Conservation (phyloP, 2,113 vertebrate species). For the Delphinus delphis region DNA sequence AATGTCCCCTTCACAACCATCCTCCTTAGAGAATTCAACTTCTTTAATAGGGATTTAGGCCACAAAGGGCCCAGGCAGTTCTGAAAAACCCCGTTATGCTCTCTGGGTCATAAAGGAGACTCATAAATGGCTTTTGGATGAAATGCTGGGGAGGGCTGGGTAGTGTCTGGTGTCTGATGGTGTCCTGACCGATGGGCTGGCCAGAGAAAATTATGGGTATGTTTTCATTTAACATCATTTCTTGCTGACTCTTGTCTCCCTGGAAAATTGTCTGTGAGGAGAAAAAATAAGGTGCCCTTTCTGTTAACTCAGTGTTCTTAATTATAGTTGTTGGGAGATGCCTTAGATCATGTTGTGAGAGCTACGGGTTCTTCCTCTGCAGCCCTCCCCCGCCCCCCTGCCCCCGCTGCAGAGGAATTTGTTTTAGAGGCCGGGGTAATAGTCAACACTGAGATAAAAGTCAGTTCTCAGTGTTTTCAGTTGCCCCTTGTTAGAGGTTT, state of each 20-base stretch:
- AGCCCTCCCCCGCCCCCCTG: too few species aligned
- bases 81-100: background rate
- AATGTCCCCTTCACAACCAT: background rate
- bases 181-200: background rate
- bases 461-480: background rate
- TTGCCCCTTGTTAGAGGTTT: background rate
- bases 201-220: background rate
- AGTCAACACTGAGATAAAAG: slow-evolving; percentile 16
- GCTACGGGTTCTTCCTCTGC: slow-evolving; percentile 23
- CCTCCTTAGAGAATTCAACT: background rate
- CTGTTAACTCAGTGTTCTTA: slow-evolving; percentile 61
- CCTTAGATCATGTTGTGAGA: slow-evolving; percentile 48
- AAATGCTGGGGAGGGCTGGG: background rate
- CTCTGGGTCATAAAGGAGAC: background rate
- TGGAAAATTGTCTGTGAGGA: slow-evolving; percentile 48
- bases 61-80: background rate
- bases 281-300: slow-evolving; percentile 15
- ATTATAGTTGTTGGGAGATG: slow-evolving; percentile 66
- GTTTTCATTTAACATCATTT: slow-evolving; percentile 54
- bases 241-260: slow-evolving; percentile 58
- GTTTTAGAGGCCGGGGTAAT: background rate
- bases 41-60: background rate
- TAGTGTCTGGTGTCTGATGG: background rate
- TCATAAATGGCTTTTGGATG: background rate
- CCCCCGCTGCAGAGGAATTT: slow-evolving; percentile 28